Conservation (phyloP, 2,797 vertebrate genomes). For the Clarias pachynema region DNA sequence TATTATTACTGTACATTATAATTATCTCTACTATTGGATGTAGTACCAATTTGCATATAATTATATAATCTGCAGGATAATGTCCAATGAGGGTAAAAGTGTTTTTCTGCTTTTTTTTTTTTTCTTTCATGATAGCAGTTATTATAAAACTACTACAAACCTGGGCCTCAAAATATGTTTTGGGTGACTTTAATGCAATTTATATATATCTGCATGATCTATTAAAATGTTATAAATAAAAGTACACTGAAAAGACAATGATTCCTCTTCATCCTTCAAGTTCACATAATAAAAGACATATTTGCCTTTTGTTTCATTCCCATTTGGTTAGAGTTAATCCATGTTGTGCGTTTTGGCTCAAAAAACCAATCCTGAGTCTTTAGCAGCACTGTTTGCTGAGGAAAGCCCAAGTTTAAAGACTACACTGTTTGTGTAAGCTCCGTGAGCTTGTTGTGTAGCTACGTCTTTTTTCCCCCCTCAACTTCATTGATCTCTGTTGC, state of each 20-base stretch:
- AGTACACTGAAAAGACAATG: neutral
- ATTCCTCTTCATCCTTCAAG: neutral
- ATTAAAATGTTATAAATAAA: slow-evolving; percentile 16
- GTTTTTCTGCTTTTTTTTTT: neutral
- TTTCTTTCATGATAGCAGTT: neutral
- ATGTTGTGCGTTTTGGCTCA: slow-evolving; percentile 20
- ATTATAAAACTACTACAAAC: neutral
- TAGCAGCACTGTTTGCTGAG: slow-evolving; percentile 13
- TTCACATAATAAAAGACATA: slow-evolving; percentile 8
- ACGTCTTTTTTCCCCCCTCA: neutral
- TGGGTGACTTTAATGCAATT: slow-evolving; percentile 2
- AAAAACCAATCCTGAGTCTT: slow-evolving; percentile 31
- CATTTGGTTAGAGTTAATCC: neutral
- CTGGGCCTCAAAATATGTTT: neutral
- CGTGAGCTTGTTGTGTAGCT: neutral
- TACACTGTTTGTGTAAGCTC: neutral
- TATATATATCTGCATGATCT: slow-evolving; percentile 2
- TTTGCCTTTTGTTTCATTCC: neutral
- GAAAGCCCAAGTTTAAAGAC: neutral
- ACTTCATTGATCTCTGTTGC: slow-evolving; percentile 8
- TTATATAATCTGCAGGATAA: neutral
- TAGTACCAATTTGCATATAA: neutral
- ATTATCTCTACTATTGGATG: neutral
- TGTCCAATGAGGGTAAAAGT: neutral
- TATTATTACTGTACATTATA: neutral